Evolutionary conservation across 2,113 vertebrate species (phyloP), one percentile per base, ranked within the genome.

Genomic region (Cyprinodon brontotheroides): DNA sequence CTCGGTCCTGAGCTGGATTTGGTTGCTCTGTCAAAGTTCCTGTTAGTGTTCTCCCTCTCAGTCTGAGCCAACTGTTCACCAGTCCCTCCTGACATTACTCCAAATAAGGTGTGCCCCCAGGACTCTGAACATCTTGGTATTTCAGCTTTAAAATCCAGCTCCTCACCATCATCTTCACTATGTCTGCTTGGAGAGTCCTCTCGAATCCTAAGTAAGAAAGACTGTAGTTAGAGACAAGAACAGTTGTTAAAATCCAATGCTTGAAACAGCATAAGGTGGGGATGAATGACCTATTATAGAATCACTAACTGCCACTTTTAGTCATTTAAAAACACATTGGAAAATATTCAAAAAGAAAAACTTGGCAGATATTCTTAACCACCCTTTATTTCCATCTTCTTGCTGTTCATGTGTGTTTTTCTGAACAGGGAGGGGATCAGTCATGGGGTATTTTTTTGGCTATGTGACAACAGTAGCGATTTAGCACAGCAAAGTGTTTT

Each of bases 161-260:
- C 86, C 8, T 86, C 79, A 0, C 4, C 68, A 2, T 77, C 50
- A 12, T 88, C 85, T 60, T 78, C 82, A 9, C 65, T 61, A 17
- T 78, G 83, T 53, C 65, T 72, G 66, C 64, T 73, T 0, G 64
- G 22, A 1, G 80, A 80, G 60, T 41, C 76, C 70, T 92, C 91
- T 0, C 80, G 82, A 36, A 93, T 93, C 78, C 92, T 93, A 62
- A 61, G 72, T 7, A n/a, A 72, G 6, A 85, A 39, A 77, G 39
- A 63, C 9, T 59, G 1, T n/a, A 50, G 50, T 57, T 57, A 57
- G 17, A 2, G 50, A 57, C 8, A 2, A 57, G 8, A n/a, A n/a
- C 3, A 9, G 17, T n/a, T 4, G n/a, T 57, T 57, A 57, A 15
- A 9, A 20, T 20, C 3, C 17, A 57, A 57, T n/a, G 50, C 3